Evolutionary conservation across 1,140 invertebrate genomes (phyloP), one percentile per base, ranked within the genome.

Genomic region (Goniozus legneri): DNA sequence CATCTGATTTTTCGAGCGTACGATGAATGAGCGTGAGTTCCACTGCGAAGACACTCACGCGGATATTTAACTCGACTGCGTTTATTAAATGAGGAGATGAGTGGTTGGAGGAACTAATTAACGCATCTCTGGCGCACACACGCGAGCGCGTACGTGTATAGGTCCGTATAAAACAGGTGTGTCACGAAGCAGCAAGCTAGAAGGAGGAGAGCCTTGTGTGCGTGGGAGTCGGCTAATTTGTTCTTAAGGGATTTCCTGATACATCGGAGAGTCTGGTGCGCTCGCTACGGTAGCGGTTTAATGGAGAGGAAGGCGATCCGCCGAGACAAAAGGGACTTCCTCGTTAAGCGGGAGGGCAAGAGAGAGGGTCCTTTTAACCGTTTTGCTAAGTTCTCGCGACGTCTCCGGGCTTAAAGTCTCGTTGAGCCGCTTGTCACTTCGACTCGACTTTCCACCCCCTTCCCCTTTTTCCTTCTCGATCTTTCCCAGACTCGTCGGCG

Each of bases 391-490:
- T 49, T 60, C 48, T 40, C 52, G 53, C 59, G 64, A 62, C 54
- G 49, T 57, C 56, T 51, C n/a, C 50, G 39, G 50, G 58, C 55
- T 66, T 64, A 66, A 66, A 66, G 53, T 66, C 62, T 56, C 62
- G 47, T 58, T 53, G 62, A 60, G 50, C 50, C 55, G 56, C 48
- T 49, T 53, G 51, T 53, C 51, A 53, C 51, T 53, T 44, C 36
- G 8, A 6, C n/a, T 16, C 14, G 13, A 6, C 19, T 19, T 19
- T 14, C 36, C n/a, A n/a, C n/a, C 35, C 37, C 47, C 34, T 47
- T 40, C 33, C 32, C 40, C 19, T 41, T 16, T 39, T n/a, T 42
- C 14, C 22, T 18, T 39, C 13, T 3, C 38, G 10, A 8, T 42
- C 14, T 34, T 18, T 39, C 13, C 3, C 38, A 27, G 4, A 6